These are phyloP conservation scores for Pseudococcus longispinus DNA, from an alignment of 2,888 invertebrate genomes.

Conservation along the genomic window DNA sequence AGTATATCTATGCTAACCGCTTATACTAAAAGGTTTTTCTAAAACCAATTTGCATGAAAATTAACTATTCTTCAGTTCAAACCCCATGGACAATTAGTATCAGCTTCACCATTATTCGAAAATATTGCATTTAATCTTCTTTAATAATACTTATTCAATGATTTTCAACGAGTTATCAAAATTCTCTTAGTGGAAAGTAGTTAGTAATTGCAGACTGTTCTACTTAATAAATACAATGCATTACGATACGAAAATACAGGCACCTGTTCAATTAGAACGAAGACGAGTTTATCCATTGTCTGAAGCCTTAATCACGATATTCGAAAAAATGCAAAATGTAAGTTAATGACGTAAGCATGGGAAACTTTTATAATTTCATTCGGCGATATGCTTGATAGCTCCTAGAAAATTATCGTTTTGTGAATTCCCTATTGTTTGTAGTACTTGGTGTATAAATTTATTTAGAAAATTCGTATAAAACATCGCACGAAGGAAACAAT, in stretches of 20 bases:
- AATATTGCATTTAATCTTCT: too few species aligned
- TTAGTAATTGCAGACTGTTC: not conserved
- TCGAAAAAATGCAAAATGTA: not conserved
- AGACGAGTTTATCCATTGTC: not conserved
- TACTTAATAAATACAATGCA: not conserved
- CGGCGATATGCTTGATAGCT: constrained; percentile 12
- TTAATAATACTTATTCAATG: too few species aligned
- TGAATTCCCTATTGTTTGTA: constrained; percentile 5
- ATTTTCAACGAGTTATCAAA: too few species aligned
- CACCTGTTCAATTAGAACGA: not conserved
- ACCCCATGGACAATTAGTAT: too few species aligned
- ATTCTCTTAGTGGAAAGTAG: too few species aligned
- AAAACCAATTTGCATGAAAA: too few species aligned
- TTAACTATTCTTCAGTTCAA: too few species aligned
- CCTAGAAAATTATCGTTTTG: constrained; percentile 15
- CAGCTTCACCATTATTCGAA: too few species aligned
- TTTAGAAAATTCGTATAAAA: not conserved
- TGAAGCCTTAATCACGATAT: not conserved
- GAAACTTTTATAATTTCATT: constrained; percentile 1
- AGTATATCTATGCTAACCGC: too few species aligned
- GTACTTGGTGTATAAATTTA: not conserved
- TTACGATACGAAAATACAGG: not conserved
- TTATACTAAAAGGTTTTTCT: too few species aligned
- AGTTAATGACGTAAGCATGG: not conserved
- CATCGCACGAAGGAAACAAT: not conserved